Evolutionary conservation across 2,888 invertebrate species (phyloP).

Genomic region (Cantharis rufa): DNA sequence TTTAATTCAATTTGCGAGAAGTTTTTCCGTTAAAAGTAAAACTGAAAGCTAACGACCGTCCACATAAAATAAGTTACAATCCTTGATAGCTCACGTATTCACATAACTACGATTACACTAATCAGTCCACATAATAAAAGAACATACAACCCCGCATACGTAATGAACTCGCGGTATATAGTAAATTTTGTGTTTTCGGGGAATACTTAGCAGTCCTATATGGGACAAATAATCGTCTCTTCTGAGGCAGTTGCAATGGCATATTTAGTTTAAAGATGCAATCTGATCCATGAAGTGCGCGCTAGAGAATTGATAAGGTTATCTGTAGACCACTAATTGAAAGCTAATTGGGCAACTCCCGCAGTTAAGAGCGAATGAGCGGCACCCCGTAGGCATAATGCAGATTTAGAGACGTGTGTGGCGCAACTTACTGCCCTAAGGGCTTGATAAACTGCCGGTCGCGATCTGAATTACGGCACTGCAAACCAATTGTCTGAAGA

Average conservation of each 20-base stretch:
- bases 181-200: constrained; percentile 27
- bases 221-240: constrained; percentile 29
- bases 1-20: neutral
- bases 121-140: constrained; percentile 51
- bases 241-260: constrained; percentile 28
- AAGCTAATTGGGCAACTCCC: constrained; percentile 56
- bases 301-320: constrained; percentile 54
- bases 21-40: neutral
- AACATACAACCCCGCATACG: constrained; percentile 46
- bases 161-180: constrained; percentile 35
- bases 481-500: constrained; percentile 50
- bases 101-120: constrained; percentile 48
- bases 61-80: constrained; percentile 6
- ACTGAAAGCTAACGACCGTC: neutral
- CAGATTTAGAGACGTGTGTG: constrained; percentile 52
- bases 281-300: constrained; percentile 45
- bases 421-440: constrained; percentile 49
- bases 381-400: constrained; percentile 48
- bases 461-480: constrained; percentile 44
- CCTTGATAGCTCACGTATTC: constrained; percentile 48
- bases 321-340: constrained; percentile 55
- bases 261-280: constrained; percentile 31
- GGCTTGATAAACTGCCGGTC: constrained; percentile 53
- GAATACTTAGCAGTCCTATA: constrained; percentile 32
- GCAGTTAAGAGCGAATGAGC: constrained; percentile 53